phyloP scores from a whole-genome alignment of 2,113 vertebrate genomes.

The Silurus asotus region DNA sequence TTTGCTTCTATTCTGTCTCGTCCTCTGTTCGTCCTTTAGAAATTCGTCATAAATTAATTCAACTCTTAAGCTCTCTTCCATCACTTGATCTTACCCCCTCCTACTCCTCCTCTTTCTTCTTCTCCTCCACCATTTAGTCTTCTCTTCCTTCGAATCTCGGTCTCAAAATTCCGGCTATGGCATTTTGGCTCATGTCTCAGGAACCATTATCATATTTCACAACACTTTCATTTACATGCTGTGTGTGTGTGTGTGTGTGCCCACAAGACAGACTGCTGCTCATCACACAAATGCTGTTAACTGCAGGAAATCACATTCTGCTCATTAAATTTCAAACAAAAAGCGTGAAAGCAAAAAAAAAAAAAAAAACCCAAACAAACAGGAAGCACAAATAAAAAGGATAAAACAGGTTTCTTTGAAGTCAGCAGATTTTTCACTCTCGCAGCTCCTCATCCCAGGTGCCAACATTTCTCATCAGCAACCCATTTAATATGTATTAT shows the following conservation, averaged over 20 bases:
- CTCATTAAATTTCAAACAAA: slow-evolving; percentile 26
- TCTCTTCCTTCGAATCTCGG: not conserved
- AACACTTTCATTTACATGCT: not conserved
- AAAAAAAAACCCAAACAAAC: not conserved
- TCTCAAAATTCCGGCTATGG: not conserved
- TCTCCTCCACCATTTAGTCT: not conserved
- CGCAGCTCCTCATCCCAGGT: not conserved
- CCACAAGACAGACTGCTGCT: slow-evolving; percentile 31
- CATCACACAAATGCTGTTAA: slow-evolving; percentile 43
- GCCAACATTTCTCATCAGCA: not conserved
- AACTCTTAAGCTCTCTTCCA: slow-evolving; percentile 9
- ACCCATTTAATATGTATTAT: not conserved
- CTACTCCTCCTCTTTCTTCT: too few species aligned
- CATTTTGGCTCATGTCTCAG: slow-evolving; percentile 10
- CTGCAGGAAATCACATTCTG: slow-evolving; percentile 39
- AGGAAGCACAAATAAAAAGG: not conserved
- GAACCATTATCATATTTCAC: slow-evolving; percentile 27
- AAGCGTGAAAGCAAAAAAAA: not conserved
- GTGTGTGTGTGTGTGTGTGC: not conserved
- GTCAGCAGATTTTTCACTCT: not conserved
- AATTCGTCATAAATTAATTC: slow-evolving; percentile 35
- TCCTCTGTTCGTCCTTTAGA: slow-evolving; percentile 10
- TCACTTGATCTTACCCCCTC: not conserved
- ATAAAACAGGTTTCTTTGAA: not conserved
- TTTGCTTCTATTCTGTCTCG: not conserved